A percentile compares a stretch with the other conserved stretches of the same genome.
Conservation (phyloP, 2,113 vertebrate species). For the cat (Felis catus) region F.catus_Fca126_mat1.0 CM031420.1:140760001-140760500, state of each 20-base stretch:
- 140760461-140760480: too few species aligned
- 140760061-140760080: background rate
- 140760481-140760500: background rate
- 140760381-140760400: background rate
- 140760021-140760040: background rate
- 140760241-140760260: background rate
- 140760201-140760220: background rate
- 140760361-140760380: too few species aligned
- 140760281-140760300: background rate
- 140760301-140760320: background rate
- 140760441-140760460: background rate
- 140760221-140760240: background rate
- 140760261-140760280: background rate
- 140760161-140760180: background rate
- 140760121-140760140: background rate
- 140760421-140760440: background rate
- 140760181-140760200: background rate
- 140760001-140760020: background rate
- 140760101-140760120: fast-evolving
- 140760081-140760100: background rate
- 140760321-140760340: background rate
- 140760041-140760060: background rate
- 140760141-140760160: background rate
- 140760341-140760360: background rate
- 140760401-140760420: background rate